Evolutionary conservation across 2,113 vertebrate genomes (phyloP), one percentile per base, ranked within the genome.

Genomic region (Gymnarchus niloticus): DNA sequence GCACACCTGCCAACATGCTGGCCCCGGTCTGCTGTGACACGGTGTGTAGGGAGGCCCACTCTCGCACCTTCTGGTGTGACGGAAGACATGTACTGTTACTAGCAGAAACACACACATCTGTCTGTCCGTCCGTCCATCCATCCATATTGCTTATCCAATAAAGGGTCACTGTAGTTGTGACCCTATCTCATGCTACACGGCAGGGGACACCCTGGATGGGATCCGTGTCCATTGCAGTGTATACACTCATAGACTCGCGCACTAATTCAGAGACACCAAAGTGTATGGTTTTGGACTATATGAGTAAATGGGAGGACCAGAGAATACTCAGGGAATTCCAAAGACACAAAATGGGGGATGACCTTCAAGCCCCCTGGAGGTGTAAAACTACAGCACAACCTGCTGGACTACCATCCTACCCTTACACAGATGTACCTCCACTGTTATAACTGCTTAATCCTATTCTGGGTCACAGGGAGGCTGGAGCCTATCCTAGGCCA

Each of bases 21-120:
- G 93, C 93, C 33, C 96, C 97, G 0, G 93, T 93, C 48, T 93
- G 81, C 89, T 96, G 96, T 0, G 96, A 97, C 83, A 97, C 96
- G 0, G 97, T 98, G 92, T 92, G 96, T 91, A 73, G 1, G 5
- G 65, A 10, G 4, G 2, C 65, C 21, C 46, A 49, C 37, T 23
- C 12, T 19, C 8, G 19, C 2, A 41, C 21, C 41, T 78, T 10
- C 21, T 48, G 1, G 17, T 48, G 61, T n/a, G 61, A 6, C 65
- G 33, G 65, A 41, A 10, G 4, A 41, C 33, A 17, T 8, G 1
- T 1, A 41, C 4, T 2, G 33, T 73, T 73, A 5, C 65, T 19
- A 6, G 5, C 65, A 73, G 65, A 73, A 6, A 73, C 65, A 73
- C 33, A 19, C 28, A 1, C 33, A 37, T 41, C 14, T 33, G 41